Evolutionary conservation across 2,888 invertebrate species (phyloP), one percentile per base, ranked within the genome.

Genomic region (Xestia xanthographa): DNA sequence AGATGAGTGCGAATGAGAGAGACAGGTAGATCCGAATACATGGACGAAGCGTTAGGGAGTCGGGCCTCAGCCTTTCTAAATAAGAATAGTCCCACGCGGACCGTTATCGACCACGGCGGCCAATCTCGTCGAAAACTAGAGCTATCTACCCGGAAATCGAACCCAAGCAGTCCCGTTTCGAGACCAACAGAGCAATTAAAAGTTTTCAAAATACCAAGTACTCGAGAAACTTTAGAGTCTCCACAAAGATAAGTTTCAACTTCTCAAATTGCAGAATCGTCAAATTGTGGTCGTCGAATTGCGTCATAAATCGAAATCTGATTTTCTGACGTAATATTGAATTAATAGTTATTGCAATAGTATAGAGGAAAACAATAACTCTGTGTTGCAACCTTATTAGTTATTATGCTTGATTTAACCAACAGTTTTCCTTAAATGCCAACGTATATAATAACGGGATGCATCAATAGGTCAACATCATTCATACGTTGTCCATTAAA

Each of bases 381-480:
- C 58, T 26, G 12, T n/a, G 22, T 26, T 48, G 2, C 17, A 29
- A n/a, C 26, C 17, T 29, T 14, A 48, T 22, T 22, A 17, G 26
- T 38, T 75, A 11, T 56, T 38, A 26, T 14, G 20, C n/a, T 11
- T 60, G 29, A 60, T 43, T 29, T 34, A 45, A 45, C 29, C 8
- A 43, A 68, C 20, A 0, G 2, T 74, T 79, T 79, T 82, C 79
- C 82, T 82, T 41, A 53, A n/a, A 34, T 14, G 8, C 11, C 0
- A 1, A 8, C 17, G 11, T 66, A 75, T 81, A 75, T 81, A 82
- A 82, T 75, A 66, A 45, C 26, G 0, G 1, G 20, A 48, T 12
- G 5, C 12, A 1, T 60, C n/a, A n/a, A 26, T 8, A 38, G 17
- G 17, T 20, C 14, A 14, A 43, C 38, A 14, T 34, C 65, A 78